Conservation (phyloP, 1,140 invertebrate genomes). For the Caenorhabditis inopinata region DNA sequence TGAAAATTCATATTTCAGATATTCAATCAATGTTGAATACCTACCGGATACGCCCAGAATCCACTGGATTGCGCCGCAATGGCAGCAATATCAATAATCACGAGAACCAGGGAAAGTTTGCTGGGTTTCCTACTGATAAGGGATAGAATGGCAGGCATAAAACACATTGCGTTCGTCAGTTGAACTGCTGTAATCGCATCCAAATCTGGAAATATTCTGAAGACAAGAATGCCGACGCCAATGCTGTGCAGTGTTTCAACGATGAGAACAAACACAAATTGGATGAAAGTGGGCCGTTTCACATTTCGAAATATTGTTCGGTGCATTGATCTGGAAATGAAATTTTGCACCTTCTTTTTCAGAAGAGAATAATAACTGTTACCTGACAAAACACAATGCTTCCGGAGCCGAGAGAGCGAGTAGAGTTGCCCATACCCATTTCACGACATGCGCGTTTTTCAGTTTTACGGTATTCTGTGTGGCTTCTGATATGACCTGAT, state of each 20-base stretch:
- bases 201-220: constrained; percentile 59
- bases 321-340: constrained; percentile 52
- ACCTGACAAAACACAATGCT: constrained; percentile 54
- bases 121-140: constrained; percentile 53
- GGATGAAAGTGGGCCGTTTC: constrained; percentile 55
- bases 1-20: constrained; percentile 37
- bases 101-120: constrained; percentile 54
- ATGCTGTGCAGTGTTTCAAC: constrained; percentile 61
- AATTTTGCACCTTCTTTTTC: too few relatives aligned
- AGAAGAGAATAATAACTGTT: constrained; percentile 26
- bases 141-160: constrained; percentile 55
- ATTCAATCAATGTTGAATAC: not conserved
- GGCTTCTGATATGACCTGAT: constrained; percentile 52
- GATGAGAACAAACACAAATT: constrained; percentile 58
- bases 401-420: constrained; percentile 58
- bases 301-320: constrained; percentile 63
- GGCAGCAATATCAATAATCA: constrained; percentile 56
- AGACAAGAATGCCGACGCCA: constrained; percentile 61
- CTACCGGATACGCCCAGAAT: constrained; percentile 59
- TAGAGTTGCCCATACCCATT: constrained; percentile 63
- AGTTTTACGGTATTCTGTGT: constrained; percentile 55
- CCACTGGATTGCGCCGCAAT: constrained; percentile 58
- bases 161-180: constrained; percentile 61
- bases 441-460: constrained; percentile 54
- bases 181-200: constrained; percentile 51